Evolutionary conservation across 2,797 vertebrate species (phyloP).

Genomic region (Lithobates sylvaticus): DNA sequence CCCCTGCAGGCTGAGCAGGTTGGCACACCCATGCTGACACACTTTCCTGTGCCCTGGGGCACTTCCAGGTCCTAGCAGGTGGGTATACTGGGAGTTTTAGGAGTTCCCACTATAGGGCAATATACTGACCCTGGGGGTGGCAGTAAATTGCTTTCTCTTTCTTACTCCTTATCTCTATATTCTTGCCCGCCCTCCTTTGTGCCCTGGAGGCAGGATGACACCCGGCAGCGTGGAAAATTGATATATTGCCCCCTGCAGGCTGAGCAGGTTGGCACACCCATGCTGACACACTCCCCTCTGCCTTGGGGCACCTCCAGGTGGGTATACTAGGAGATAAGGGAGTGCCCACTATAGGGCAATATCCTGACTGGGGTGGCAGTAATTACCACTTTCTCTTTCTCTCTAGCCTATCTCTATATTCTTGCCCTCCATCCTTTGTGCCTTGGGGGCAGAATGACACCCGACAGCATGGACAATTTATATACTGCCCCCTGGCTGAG

Average conservation of each 20-base stretch:
- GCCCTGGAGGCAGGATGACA: conserved; percentile 44
- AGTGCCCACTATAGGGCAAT: no score
- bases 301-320: no score
- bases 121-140: no score
- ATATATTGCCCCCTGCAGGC: conserved; percentile 73
- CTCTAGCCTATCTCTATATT: background rate
- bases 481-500: conserved; percentile 73
- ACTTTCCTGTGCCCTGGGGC: conserved; percentile 13
- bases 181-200: background rate
- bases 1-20: conserved; percentile 64
- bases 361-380: no score
- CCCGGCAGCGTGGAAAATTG: conserved; percentile 83
- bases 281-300: no score
- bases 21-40: no score
- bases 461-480: conserved; percentile 82
- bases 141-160: no score
- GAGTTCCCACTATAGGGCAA: no score
- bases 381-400: no score
- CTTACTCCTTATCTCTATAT: background rate
- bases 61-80: no score
- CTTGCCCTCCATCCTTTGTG: background rate
- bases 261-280: conserved; percentile 2
- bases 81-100: no score
- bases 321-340: no score
- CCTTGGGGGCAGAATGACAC: conserved; percentile 46